Base-by-base conservation (phyloP, 2,797 vertebrate genomes). In the Discoglossus pictus region DNA sequence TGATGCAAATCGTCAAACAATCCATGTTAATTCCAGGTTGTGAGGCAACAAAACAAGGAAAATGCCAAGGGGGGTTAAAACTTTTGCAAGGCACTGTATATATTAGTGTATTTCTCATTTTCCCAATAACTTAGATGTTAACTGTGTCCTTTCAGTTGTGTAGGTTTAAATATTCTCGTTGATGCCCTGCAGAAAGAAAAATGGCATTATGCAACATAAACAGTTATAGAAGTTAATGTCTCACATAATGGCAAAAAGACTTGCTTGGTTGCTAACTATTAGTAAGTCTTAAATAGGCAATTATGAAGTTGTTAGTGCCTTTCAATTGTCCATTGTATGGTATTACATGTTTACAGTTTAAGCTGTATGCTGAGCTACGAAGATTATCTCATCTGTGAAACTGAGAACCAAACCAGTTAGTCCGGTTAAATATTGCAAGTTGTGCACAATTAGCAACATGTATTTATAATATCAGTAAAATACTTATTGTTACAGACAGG, bases 381-480 rank as follows among this genome's bases (percentile, higher is more conserved):
- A 35, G 34, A 55, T 55, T 55, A 36, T 55, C 35, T 16, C 9
- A 17, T 20, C 6, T 7, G 21, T 10, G 11, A 23, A 38, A 55
- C 20, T 39, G 18, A 35, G 31, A 13, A 10, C 21, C 15, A 51
- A 55, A 55, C 35, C 52, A 18, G 52, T 55, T 23, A 1, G 17
- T 13, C 52, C 15, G 7, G 34, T 55, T 36, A 12, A 13, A 54
- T 8, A 31, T 51, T 31, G 6, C 13, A 31, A 31, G n/a, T 15
- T 51, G 24, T 20, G 9, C 51, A 38, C 35, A 39, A n/a, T 39
- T 54, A 38, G 16, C 52, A 55, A 55, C n/a, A 38, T 55, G 16
- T 15, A 39, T 55, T 39, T 8, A 38, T 18, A 34, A 52, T 27
- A 38, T n/a, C 20, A n/a, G 34, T n/a, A 21, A 55, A 39, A 38